A percentile compares a stretch with the other conserved stretches of the same genome.
phyloP scores from a whole-genome alignment of 2,888 invertebrate species.

The Agrenia bidenticulata region DNA sequence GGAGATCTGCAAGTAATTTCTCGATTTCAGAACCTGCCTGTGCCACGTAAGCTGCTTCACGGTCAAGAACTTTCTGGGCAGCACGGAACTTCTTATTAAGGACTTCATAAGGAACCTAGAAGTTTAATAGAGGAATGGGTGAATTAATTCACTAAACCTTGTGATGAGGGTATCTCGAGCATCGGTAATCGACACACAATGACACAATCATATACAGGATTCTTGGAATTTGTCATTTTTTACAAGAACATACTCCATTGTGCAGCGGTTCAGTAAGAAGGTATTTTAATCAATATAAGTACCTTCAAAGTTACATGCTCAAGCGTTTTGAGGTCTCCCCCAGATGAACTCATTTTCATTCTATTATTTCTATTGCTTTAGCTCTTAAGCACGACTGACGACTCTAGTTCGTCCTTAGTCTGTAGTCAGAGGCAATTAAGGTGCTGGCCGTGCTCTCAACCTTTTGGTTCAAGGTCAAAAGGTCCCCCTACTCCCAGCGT shows the following conservation, averaged over 20 bases:
- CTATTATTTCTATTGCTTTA: too few species aligned
- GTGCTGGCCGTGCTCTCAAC: too few species aligned
- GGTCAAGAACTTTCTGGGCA: conserved; percentile 89
- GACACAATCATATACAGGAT: neutral
- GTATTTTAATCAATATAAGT: conserved; percentile 46
- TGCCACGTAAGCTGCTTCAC: conserved; percentile 87
- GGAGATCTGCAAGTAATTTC: conserved; percentile 64
- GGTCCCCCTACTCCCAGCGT: too few species aligned
- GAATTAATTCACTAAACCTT: neutral
- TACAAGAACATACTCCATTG: too few species aligned
- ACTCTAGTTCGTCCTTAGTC: too few species aligned
- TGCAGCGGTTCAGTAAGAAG: too few species aligned
- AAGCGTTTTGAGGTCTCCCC: conserved; percentile 78
- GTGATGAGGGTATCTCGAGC: neutral
- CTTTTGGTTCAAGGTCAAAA: too few species aligned
- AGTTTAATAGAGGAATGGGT: conserved; percentile 17
- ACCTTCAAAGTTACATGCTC: conserved; percentile 96
- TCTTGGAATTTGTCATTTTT: neutral
- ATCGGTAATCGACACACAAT: neutral
- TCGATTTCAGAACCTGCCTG: conserved; percentile 78
- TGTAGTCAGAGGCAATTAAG: too few species aligned
- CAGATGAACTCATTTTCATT: conserved; percentile 12
- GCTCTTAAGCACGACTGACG: too few species aligned
- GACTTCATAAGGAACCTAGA: conserved; percentile 93
- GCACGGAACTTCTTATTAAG: conserved; percentile 95